These are phyloP conservation scores for Coturnix japonica DNA, from an alignment of 2,113 vertebrate genomes.

Conservation along the genomic window DNA sequence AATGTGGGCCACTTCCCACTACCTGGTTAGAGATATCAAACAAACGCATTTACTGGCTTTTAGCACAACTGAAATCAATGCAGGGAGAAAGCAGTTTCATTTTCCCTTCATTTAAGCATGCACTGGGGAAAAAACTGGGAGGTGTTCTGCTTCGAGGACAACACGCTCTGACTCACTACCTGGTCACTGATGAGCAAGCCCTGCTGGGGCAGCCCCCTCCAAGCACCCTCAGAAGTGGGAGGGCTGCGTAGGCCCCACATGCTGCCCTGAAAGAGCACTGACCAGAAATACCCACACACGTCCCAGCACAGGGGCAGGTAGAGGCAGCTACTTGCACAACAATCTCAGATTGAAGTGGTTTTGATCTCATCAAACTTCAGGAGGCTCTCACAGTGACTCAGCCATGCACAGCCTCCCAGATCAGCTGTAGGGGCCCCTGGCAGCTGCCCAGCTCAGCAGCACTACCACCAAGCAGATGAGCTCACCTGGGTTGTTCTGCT, in stretches of 20 bases:
- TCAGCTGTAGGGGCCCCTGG: neutral
- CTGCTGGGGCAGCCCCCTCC: neutral
- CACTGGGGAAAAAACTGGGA: neutral
- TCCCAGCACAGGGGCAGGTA: neutral
- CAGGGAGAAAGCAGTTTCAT: neutral
- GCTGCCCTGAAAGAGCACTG: neutral
- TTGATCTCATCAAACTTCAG: neutral
- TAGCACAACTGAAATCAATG: too few species aligned
- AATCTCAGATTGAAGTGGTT: conserved; percentile 4
- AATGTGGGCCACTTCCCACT: neutral
- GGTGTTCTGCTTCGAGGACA: neutral
- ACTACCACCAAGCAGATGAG: neutral
- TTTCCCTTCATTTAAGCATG: neutral
- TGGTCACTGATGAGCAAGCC: neutral
- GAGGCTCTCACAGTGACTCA: neutral
- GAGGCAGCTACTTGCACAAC: neutral
- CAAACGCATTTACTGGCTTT: neutral
- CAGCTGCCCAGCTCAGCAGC: neutral
- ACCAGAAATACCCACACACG: neutral
- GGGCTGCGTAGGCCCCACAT: neutral
- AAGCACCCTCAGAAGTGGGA: neutral
- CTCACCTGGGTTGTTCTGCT: neutral
- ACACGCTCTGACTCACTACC: neutral
- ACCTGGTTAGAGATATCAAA: neutral
- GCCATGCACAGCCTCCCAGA: neutral